Conservation (phyloP, 1,140 invertebrate species). For the Drosophila seguyi region DNA sequence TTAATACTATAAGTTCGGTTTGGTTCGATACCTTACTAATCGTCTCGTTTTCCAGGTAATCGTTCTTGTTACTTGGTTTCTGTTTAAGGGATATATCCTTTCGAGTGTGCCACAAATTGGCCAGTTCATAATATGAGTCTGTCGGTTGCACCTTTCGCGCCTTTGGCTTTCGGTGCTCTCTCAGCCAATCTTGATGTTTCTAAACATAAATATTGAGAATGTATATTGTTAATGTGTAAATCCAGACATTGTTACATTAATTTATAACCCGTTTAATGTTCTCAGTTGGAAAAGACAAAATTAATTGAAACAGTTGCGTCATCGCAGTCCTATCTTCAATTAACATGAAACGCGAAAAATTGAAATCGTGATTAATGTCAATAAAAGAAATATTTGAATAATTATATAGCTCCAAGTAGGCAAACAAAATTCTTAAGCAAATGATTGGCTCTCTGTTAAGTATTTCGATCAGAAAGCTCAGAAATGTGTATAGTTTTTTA, state of each 20-base stretch:
- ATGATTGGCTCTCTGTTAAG: background rate
- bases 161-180: slow-evolving; percentile 59
- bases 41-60: slow-evolving; percentile 72
- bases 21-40: slow-evolving; percentile 43
- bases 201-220: slow-evolving; percentile 17
- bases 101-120: slow-evolving; percentile 71
- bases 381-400: slow-evolving; percentile 21
- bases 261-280: background rate
- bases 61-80: slow-evolving; percentile 66
- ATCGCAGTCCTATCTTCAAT: slow-evolving; percentile 9
- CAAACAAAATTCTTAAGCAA: slow-evolving; percentile 11
- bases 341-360: slow-evolving; percentile 20
- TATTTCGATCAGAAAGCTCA: background rate
- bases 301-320: slow-evolving; percentile 17
- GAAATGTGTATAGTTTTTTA: background rate
- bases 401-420: slow-evolving; percentile 1
- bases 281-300: background rate
- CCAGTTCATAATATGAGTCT: slow-evolving; percentile 53
- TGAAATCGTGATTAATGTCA: slow-evolving; percentile 18
- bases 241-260: slow-evolving; percentile 1
- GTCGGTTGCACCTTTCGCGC: slow-evolving; percentile 37
- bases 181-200: slow-evolving; percentile 84
- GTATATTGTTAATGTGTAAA: slow-evolving; percentile 4
- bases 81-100: slow-evolving; percentile 38
- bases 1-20: slow-evolving; percentile 39